These are phyloP conservation scores for Borostomias antarcticus DNA, from an alignment of 2,797 vertebrate species.

Conservation along the genomic window DNA sequence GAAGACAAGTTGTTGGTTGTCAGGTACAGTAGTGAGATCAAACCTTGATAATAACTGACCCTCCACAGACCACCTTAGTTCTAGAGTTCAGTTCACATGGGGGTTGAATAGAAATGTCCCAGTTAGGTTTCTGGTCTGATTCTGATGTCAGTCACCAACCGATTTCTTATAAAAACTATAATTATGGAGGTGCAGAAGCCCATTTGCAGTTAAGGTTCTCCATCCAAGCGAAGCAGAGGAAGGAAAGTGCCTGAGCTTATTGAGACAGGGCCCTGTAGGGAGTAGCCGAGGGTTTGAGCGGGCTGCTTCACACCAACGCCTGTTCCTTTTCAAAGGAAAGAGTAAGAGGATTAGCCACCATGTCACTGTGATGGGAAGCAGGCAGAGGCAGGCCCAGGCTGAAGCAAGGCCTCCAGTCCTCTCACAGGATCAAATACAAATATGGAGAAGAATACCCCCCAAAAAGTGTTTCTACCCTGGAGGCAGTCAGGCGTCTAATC, in stretches of 20 bases:
- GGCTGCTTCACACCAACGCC: conserved; percentile 39
- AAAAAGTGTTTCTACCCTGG: conserved; percentile 46
- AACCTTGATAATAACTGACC: background rate
- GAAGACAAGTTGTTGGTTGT: background rate
- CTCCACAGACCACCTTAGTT: too few species aligned
- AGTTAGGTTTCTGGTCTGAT: too few species aligned
- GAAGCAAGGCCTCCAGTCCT: conserved; percentile 53
- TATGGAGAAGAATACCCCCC: conserved; percentile 24
- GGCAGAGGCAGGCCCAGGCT: conserved; percentile 58
- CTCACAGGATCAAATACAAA: conserved; percentile 70
- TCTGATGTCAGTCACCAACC: conserved; percentile 16
- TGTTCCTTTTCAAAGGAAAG: conserved; percentile 54
- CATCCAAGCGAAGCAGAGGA: conserved; percentile 46
- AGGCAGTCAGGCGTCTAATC: conserved; percentile 68
- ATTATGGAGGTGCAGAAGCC: background rate
- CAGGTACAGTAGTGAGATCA: background rate
- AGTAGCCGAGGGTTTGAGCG: conserved; percentile 40
- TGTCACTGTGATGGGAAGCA: conserved; percentile 64
- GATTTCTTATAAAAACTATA: conserved; percentile 30
- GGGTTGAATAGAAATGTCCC: too few species aligned
- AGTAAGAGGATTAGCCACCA: conserved; percentile 71
- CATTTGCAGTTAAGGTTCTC: background rate
- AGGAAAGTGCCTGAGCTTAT: conserved; percentile 29
- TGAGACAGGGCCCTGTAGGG: conserved; percentile 50
- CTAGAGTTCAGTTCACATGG: too few species aligned